These are phyloP conservation scores for Borostomias antarcticus DNA, from an alignment of 2,797 vertebrate species.

Conservation along the genomic window DNA sequence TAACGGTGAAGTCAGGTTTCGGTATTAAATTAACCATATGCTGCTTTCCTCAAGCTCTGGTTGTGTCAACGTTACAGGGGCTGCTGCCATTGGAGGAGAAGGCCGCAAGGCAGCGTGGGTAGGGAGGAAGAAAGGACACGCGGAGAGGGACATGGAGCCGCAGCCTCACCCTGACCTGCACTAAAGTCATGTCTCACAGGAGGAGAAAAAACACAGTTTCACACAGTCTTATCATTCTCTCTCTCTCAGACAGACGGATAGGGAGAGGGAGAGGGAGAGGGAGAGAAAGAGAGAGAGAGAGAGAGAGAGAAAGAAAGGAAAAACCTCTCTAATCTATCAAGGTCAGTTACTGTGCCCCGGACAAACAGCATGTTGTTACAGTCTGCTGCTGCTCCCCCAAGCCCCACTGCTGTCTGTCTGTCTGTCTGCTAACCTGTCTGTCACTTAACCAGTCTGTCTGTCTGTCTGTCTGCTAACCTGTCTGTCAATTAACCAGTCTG, in stretches of 20 bases:
- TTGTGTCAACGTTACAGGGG: too few species aligned
- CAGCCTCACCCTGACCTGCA: too few species aligned
- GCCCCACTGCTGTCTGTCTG: constrained; percentile 30
- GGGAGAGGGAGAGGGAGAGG: constrained; percentile 1
- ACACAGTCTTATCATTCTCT: constrained; percentile 10
- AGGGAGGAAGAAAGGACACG: neutral
- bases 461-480: neutral
- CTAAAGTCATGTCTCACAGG: neutral
- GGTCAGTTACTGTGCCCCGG: constrained; percentile 76
- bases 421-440: neutral
- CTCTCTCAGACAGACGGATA: neutral
- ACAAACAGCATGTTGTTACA: constrained; percentile 71
- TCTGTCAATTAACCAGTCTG: neutral
- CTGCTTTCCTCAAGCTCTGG: constrained; percentile 47
- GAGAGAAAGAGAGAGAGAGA: neutral
- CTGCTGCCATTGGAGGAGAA: too few species aligned
- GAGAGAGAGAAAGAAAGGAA: constrained; percentile 50
- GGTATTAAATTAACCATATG: constrained; percentile 73
- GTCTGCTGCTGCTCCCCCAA: constrained; percentile 55
- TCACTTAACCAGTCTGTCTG: neutral
- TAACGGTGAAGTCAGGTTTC: constrained; percentile 77
- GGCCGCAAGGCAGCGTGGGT: neutral
- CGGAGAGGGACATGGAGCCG: neutral
- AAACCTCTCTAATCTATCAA: constrained; percentile 78
- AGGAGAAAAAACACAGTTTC: constrained; percentile 17